phyloP scores from a whole-genome alignment of 2,113 vertebrate genomes.

The Syngnathus floridae region DNA sequence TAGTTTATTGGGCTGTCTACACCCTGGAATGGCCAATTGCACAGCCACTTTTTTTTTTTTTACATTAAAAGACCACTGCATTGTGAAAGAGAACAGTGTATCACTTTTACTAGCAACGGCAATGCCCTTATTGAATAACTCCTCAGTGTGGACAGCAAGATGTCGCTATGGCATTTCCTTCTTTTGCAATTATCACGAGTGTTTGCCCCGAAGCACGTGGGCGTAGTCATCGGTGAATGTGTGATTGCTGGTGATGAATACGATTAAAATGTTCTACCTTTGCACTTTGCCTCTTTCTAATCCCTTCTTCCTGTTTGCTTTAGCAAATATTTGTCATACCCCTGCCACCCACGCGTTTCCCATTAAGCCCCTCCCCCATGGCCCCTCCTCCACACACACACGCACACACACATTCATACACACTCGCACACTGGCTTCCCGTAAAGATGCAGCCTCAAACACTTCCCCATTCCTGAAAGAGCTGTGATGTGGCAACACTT shows the following conservation, averaged over 20 bases:
- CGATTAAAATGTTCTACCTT: slow-evolving; percentile 47
- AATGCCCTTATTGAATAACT: slow-evolving; percentile 28
- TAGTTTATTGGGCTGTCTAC: not conserved
- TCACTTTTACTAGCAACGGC: slow-evolving; percentile 23
- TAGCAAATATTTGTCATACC: slow-evolving; percentile 61
- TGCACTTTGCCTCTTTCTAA: slow-evolving; percentile 38
- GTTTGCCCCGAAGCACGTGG: slow-evolving; percentile 18
- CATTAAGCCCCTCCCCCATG: slow-evolving; percentile 45
- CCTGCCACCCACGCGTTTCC: slow-evolving; percentile 43
- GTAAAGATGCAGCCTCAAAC: slow-evolving; percentile 59
- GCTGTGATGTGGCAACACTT: slow-evolving; percentile 56
- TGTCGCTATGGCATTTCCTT: slow-evolving; percentile 12
- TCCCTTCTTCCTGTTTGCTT: slow-evolving; percentile 42
- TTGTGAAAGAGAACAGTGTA: slow-evolving; percentile 41
- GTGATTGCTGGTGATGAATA: slow-evolving; percentile 15
- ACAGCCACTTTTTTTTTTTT: not conserved
- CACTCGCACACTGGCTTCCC: slow-evolving; percentile 41
- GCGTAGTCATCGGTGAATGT: not conserved
- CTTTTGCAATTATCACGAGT: slow-evolving; percentile 30
- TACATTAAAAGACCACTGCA: slow-evolving; percentile 5
- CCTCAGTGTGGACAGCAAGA: slow-evolving; percentile 16
- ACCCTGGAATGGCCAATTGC: not conserved
- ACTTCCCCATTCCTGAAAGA: slow-evolving; percentile 68
- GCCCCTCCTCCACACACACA: not conserved
- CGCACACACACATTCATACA: not conserved